A percentile compares a stretch with the other conserved stretches of the same genome.
Conservation (phyloP, 2,797 vertebrate genomes). For the Brachymystax lenok region DNA sequence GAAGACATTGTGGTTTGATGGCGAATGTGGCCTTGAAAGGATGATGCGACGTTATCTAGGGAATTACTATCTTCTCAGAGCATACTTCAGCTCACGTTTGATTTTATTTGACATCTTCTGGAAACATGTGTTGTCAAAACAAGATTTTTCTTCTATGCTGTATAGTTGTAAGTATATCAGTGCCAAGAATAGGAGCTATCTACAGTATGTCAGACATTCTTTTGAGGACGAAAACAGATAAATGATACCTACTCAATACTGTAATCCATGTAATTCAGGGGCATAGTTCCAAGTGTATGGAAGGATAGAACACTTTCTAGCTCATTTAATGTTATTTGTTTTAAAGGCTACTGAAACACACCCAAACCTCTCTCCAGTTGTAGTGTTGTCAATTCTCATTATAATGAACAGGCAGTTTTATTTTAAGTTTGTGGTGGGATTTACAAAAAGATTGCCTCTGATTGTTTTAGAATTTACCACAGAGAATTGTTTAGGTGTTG, state of each 20-base stretch:
- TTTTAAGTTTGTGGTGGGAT: neutral
- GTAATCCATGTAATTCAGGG: neutral
- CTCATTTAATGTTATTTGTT: too few species aligned
- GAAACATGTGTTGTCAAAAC: neutral
- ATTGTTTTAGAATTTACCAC: neutral
- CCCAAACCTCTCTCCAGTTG: neutral
- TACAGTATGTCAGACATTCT: neutral
- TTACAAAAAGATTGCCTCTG: neutral
- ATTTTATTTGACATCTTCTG: slow-evolving; percentile 10
- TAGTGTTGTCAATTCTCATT: neutral
- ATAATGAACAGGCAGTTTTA: neutral
- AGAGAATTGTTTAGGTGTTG: neutral
- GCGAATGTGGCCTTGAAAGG: neutral
- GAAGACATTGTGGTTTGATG: neutral
- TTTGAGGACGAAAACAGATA: neutral
- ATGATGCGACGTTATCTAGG: slow-evolving; percentile 3
- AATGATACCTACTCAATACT: neutral
- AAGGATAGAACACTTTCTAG: too few species aligned
- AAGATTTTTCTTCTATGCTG: slow-evolving; percentile 8
- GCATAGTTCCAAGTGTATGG: neutral
- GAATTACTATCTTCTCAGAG: neutral
- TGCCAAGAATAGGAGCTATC: neutral
- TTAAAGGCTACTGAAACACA: neutral
- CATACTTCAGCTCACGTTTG: slow-evolving; percentile 15
- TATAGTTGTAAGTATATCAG: neutral